Evolutionary conservation across 2,113 vertebrate species (phyloP), one percentile per base, ranked within the genome.

Genomic region (Cricetomys ansorgei): DNA sequence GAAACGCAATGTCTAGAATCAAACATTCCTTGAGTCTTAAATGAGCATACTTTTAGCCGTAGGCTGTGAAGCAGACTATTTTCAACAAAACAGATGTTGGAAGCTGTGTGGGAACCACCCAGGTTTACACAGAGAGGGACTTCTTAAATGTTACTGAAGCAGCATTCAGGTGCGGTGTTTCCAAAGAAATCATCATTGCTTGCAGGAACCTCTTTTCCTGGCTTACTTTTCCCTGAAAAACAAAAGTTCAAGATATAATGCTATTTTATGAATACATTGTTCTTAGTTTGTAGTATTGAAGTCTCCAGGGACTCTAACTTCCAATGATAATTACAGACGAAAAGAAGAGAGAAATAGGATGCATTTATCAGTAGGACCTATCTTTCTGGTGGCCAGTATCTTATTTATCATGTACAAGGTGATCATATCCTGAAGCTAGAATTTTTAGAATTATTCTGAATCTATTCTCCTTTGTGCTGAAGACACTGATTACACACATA

Each of bases 341-440:
- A 95, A 97, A 97, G 98, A 98, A 98, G 98, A 99, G 17, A 64
- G 40, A 65, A 9, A 99, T 98, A 97, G 97, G 98, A 97, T 98
- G 98, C 96, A 90, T 92, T 98, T 99, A 98, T 98, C 98, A 98
- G 96, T 98, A 97, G 97, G 98, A 98, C 98, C 98, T 98, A 95
- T 98, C 98, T 98, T 98, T 98, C 98, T 96, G 94, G 97, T 97
- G 97, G 98, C 97, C 97, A 97, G 97, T 98, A 97, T 98, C 99
- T 98, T 98, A 99, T 98, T 98, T 98, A 99, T 96, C 98, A 97
- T 98, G 95, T 98, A 98, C 98, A 98, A 98, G 98, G 98, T 98
- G 98, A 98, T 97, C 88, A 65, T 59, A 97, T 80, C 95, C 95
- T 19, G 67, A 97, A 64, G 70, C 69, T 95, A 50, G 9, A 64